Conservation (phyloP, 2,888 invertebrate species). For the Adineta ricciae region DNA sequence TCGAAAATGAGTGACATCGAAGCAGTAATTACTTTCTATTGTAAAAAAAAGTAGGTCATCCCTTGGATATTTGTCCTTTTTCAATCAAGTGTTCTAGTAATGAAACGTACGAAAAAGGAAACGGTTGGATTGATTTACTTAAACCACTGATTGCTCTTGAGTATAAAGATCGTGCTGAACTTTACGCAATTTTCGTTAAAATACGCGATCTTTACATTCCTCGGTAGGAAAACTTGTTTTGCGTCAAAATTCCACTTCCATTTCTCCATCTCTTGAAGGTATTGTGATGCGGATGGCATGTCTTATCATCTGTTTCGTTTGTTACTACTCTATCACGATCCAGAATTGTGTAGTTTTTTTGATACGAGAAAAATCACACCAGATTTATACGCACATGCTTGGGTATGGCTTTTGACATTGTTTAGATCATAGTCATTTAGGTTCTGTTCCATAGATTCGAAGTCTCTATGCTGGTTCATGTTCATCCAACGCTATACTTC, state of each 20-base stretch:
- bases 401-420: too few species aligned
- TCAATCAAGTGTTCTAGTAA: not conserved
- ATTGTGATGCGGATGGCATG: constrained; percentile 50
- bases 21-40: constrained; percentile 86
- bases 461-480: constrained; percentile 79
- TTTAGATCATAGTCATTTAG: too few species aligned
- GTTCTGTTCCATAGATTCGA: constrained; percentile 57
- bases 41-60: constrained; percentile 68
- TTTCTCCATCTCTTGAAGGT: constrained; percentile 50
- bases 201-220: constrained; percentile 81
- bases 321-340: constrained; percentile 88
- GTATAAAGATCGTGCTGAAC: constrained; percentile 62
- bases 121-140: constrained; percentile 85
- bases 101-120: constrained; percentile 60
- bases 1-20: constrained; percentile 53
- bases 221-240: constrained; percentile 44
- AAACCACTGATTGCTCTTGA: constrained; percentile 77
- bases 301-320: constrained; percentile 61
- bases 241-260: not conserved
- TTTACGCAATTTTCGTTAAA: constrained; percentile 84
- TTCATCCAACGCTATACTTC: constrained; percentile 35
- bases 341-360: constrained; percentile 85
- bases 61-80: not conserved
- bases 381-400: constrained; percentile 73
- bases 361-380: constrained; percentile 87